A percentile compares a stretch with the other conserved stretches of the same genome.
These are phyloP conservation scores for Brenthis ino DNA, from an alignment of 2,888 invertebrate genomes.

Conservation along the genomic window DNA sequence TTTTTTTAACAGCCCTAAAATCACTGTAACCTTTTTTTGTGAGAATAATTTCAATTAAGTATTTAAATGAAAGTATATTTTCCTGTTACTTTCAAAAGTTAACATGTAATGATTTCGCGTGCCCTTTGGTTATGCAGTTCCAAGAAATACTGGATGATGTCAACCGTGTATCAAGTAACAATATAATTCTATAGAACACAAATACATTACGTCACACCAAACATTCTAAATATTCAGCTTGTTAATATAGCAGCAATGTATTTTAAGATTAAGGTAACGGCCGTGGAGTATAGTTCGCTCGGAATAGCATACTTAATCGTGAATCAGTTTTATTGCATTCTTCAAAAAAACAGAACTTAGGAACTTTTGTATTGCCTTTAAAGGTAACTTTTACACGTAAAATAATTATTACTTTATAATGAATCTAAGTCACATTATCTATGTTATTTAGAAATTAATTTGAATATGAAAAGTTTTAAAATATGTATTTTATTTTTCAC, in stretches of 20 bases:
- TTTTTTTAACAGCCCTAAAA: conserved; percentile 6
- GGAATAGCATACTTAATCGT: conserved; percentile 28
- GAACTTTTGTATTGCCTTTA: conserved; percentile 18
- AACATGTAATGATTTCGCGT: conserved; percentile 28
- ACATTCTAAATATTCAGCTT: conserved; percentile 15
- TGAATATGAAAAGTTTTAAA: no score
- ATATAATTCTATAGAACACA: conserved; percentile 25
- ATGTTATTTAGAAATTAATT: no score
- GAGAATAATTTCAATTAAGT: background rate
- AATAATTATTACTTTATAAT: conserved; percentile 1
- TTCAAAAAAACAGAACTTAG: conserved; percentile 29
- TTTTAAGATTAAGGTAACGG: conserved; percentile 27
- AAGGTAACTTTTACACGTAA: background rate
- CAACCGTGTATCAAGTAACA: conserved; percentile 42
- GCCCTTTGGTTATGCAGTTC: conserved; percentile 47
- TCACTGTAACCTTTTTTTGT: conserved; percentile 5
- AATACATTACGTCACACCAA: conserved; percentile 38
- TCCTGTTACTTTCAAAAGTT: conserved; percentile 15
- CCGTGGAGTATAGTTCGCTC: conserved; percentile 17
- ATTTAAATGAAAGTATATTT: conserved; percentile 2
- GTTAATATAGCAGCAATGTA: conserved; percentile 41
- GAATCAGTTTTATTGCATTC: conserved; percentile 49
- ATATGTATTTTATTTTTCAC: no score
- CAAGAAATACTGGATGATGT: conserved; percentile 60
- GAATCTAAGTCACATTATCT: no score